phyloP scores from a whole-genome alignment of 2,113 vertebrate species.

The Vanacampus margaritifer region DNA sequence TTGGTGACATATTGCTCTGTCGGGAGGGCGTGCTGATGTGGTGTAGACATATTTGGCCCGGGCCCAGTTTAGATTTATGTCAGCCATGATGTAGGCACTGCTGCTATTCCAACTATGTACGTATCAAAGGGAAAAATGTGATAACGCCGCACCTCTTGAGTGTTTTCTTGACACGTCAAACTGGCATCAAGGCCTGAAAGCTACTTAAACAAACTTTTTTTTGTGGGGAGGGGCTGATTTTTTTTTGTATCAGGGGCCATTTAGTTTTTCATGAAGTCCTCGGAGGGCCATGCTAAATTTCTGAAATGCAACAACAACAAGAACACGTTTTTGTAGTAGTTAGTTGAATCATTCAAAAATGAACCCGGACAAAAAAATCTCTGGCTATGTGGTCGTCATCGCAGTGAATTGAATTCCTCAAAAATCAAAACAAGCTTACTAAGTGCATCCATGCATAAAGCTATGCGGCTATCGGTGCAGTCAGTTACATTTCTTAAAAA shows the following conservation, averaged over 20 bases:
- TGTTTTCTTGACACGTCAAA: background rate
- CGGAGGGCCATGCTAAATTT: background rate
- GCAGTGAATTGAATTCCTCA: no score
- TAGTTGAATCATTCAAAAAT: no score
- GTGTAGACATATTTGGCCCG: background rate
- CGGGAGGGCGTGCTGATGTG: background rate
- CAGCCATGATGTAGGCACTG: background rate
- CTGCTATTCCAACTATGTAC: conserved; percentile 9
- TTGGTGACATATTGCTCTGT: background rate
- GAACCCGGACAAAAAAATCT: no score
- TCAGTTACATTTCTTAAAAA: no score
- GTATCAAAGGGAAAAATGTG: background rate
- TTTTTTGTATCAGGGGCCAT: background rate
- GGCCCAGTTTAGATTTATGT: conserved; percentile 1
- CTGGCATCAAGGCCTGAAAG: background rate
- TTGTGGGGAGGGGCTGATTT: background rate
- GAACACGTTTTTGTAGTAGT: no score
- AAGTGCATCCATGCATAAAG: no score
- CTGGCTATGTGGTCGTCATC: no score
- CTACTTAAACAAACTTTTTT: background rate
- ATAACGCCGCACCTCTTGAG: conserved; percentile 8
- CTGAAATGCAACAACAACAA: background rate
- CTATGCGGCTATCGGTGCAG: no score
- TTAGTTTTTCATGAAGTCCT: background rate
- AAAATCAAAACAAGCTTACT: no score